A percentile compares a stretch with the other conserved stretches of the same genome.
These are phyloP conservation scores for Latheticus oryzae DNA, from an alignment of 2,888 invertebrate species.

Conservation along the genomic window DNA sequence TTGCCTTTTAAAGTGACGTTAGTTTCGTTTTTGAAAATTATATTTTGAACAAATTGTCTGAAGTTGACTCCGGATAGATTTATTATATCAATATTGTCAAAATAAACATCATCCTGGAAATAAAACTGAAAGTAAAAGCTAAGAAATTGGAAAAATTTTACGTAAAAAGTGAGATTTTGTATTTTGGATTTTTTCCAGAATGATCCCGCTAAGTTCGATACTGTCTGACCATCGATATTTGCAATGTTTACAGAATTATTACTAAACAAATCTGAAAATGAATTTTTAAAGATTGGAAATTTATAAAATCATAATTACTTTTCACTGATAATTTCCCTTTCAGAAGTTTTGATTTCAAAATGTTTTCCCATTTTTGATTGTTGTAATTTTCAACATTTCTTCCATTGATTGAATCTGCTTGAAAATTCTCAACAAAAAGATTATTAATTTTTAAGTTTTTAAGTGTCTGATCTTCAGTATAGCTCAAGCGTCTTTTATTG, in stretches of 20 bases:
- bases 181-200: conserved; percentile 54
- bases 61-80: conserved; percentile 62
- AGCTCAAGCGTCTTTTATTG: conserved; percentile 57
- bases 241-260: conserved; percentile 60
- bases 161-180: conserved; percentile 22
- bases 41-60: conserved; percentile 61
- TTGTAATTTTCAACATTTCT: conserved; percentile 55
- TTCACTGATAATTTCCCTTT: conserved; percentile 63
- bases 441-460: conserved; percentile 59
- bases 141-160: not conserved
- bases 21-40: conserved; percentile 63
- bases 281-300: conserved; percentile 8
- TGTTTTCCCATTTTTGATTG: conserved; percentile 53
- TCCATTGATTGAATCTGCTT: conserved; percentile 60
- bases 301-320: conserved; percentile 1
- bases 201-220: conserved; percentile 30
- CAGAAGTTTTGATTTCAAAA: conserved; percentile 59
- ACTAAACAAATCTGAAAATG: conserved; percentile 58
- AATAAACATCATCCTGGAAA: conserved; percentile 55
- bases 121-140: conserved; percentile 4
- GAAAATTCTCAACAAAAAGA: conserved; percentile 54
- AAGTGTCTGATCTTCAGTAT: conserved; percentile 58
- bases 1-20: conserved; percentile 52
- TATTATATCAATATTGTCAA: conserved; percentile 56
- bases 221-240: conserved; percentile 53